phyloP scores from a whole-genome alignment of 2,888 invertebrate species.

The Timandra comae region DNA sequence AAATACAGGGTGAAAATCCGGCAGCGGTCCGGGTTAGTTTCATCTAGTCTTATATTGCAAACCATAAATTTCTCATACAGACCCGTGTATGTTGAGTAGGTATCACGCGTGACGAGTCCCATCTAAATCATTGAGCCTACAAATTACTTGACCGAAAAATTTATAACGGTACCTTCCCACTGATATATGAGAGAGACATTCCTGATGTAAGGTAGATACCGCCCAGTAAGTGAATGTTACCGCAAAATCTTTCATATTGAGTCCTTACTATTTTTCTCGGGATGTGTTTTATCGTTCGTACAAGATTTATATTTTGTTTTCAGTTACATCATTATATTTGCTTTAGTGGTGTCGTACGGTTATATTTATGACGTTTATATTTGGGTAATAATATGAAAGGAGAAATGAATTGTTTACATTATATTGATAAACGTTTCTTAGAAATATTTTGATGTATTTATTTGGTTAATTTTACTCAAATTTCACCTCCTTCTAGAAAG shows the following conservation, averaged over 20 bases:
- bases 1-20: slow-evolving; percentile 34
- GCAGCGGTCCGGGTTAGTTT: slow-evolving; percentile 33
- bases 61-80: slow-evolving; percentile 54
- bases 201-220: slow-evolving; percentile 18
- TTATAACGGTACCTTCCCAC: slow-evolving; percentile 54
- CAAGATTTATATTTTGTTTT: slow-evolving; percentile 14
- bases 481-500: no score
- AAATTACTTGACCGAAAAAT: slow-evolving; percentile 75
- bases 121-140: slow-evolving; percentile 55
- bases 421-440: no score
- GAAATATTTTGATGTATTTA: no score
- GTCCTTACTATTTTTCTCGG: neutral
- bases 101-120: slow-evolving; percentile 49
- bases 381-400: slow-evolving; percentile 4
- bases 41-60: slow-evolving; percentile 60
- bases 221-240: slow-evolving; percentile 15
- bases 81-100: slow-evolving; percentile 44
- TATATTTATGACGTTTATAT: slow-evolving; percentile 6
- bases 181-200: slow-evolving; percentile 52
- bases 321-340: slow-evolving; percentile 5
- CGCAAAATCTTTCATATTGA: slow-evolving; percentile 9
- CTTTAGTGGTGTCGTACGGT: neutral
- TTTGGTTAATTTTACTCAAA: no score
- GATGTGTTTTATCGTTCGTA: neutral
- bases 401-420: no score